These are phyloP conservation scores for Cariama cristata DNA, from an alignment of 2,113 vertebrate species.

Conservation along the genomic window DNA sequence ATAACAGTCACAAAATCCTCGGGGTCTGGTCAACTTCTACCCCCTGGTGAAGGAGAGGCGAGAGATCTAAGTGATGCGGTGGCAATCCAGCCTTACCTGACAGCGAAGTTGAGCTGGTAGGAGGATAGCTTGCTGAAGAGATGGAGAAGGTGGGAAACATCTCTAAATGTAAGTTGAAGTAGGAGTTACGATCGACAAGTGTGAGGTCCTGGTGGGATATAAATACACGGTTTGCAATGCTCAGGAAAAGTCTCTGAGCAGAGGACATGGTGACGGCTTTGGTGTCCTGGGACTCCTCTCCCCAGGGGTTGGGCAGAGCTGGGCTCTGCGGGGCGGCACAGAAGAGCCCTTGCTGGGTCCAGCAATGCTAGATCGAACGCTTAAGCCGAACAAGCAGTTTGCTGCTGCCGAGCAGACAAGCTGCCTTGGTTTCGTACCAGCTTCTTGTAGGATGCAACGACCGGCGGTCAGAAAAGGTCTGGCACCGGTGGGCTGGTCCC, in stretches of 20 bases:
- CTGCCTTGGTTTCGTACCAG: background rate
- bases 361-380: background rate
- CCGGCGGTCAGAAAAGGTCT: fast-evolving
- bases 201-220: slow-evolving; percentile 27
- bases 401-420: fast-evolving
- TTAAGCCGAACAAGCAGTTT: fast-evolving
- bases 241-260: background rate
- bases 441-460: fast-evolving
- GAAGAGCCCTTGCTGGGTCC: background rate
- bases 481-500: fast-evolving
- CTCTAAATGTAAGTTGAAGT: slow-evolving; percentile 9
- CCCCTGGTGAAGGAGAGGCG: background rate
- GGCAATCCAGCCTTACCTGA: slow-evolving; percentile 7
- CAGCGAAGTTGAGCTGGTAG: background rate
- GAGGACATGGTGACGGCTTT: background rate
- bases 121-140: slow-evolving; percentile 4
- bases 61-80: background rate
- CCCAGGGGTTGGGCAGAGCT: background rate
- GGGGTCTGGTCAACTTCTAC: background rate
- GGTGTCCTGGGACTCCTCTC: background rate
- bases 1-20: fast-evolving
- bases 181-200: slow-evolving; percentile 27
- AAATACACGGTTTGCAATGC: background rate
- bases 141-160: slow-evolving; percentile 16
- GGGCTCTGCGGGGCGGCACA: background rate